Percentiles rank a stretch among this genome's conserved stretches.
Evolutionary conservation across 2,113 vertebrate species (phyloP).

Genomic region (Ctenodactylus gundi): DNA sequence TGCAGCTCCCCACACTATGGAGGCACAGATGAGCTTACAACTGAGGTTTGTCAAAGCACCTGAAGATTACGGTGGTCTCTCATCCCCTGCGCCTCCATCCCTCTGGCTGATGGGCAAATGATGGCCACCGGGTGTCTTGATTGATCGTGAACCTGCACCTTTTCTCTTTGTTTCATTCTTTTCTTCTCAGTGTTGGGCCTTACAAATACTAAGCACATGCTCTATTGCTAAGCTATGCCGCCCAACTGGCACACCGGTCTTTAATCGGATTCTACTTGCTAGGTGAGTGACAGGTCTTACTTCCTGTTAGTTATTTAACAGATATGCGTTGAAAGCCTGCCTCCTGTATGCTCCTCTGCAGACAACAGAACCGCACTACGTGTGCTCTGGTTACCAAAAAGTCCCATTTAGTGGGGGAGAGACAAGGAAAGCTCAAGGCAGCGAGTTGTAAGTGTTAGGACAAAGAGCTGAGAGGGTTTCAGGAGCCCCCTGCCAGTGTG

Average conservation of each 20-base stretch:
- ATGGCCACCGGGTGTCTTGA: accelerated
- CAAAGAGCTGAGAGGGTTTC: neutral
- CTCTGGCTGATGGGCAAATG: neutral
- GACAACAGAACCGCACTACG: accelerated
- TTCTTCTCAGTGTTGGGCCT: neutral
- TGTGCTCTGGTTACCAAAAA: neutral
- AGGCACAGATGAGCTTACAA: neutral
- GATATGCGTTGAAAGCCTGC: too few species aligned
- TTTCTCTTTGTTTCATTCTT: neutral
- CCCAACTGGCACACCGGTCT: neutral
- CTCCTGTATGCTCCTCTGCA: accelerated
- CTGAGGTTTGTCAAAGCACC: neutral
- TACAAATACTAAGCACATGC: neutral
- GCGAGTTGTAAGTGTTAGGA: neutral
- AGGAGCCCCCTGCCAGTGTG: neutral
- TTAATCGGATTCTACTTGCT: neutral
- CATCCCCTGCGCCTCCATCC: neutral
- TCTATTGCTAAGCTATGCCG: neutral
- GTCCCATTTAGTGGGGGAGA: neutral
- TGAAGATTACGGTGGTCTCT: neutral
- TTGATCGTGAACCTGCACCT: neutral
- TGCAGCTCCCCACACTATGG: neutral
- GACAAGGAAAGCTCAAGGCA: neutral
- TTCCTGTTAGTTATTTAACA: neutral
- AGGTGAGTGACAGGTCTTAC: accelerated